Conservation (phyloP, 1,140 invertebrate species). For the Drosophila bifasciata region DNA sequence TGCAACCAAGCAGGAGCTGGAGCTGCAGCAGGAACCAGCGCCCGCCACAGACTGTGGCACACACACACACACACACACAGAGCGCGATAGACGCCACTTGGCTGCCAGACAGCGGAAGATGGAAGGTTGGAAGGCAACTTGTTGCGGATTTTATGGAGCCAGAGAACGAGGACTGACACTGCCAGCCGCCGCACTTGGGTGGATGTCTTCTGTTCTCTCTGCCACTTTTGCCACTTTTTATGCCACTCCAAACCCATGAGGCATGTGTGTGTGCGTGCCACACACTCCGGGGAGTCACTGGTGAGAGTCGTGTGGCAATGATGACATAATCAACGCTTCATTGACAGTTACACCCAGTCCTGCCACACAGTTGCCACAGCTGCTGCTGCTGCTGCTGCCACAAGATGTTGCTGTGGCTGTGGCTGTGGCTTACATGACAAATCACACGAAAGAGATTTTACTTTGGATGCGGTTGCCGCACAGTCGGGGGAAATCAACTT, state of each 20-base stretch:
- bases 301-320: conserved; percentile 26
- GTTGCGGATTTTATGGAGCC: too few relatives aligned
- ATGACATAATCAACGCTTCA: conserved; percentile 78
- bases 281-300: conserved; percentile 34
- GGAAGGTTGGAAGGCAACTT: too few relatives aligned
- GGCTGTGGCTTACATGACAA: background rate
- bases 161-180: too few relatives aligned
- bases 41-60: too few relatives aligned
- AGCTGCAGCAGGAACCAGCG: too few relatives aligned
- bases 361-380: too few relatives aligned
- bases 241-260: background rate
- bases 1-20: too few relatives aligned
- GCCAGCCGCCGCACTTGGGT: too few relatives aligned
- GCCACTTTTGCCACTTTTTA: conserved; percentile 18
- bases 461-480: conserved; percentile 14
- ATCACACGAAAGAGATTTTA: too few relatives aligned
- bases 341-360: conserved; percentile 36
- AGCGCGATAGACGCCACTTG: too few relatives aligned
- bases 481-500: conserved; percentile 3
- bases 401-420: conserved; percentile 10
- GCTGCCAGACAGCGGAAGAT: too few relatives aligned
- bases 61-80: too few relatives aligned
- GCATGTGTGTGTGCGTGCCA: conserved; percentile 5
- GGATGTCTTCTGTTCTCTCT: conserved; percentile 18
- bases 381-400: conserved; percentile 41